A percentile compares a stretch with the other conserved stretches of the same genome.
These are phyloP conservation scores for Grammomys surdaster DNA, from an alignment of 2,113 vertebrate species.

Conservation along the genomic window DNA sequence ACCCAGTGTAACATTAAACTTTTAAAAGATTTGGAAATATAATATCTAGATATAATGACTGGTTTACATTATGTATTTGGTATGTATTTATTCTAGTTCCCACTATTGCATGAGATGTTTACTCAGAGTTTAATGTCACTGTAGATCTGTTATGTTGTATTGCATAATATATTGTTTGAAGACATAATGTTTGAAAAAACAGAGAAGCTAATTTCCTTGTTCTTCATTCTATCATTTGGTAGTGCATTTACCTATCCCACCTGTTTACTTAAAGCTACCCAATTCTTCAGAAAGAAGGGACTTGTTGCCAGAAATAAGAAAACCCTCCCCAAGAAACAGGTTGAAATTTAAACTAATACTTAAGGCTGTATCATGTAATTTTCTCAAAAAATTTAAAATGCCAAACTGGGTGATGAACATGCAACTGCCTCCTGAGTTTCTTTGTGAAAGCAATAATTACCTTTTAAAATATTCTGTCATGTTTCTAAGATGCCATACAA, in stretches of 20 bases:
- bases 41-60: neutral
- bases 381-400: slow-evolving; percentile 78
- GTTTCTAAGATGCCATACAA: slow-evolving; percentile 71
- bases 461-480: slow-evolving; percentile 83
- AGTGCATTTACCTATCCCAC: neutral
- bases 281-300: slow-evolving; percentile 39
- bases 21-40: neutral
- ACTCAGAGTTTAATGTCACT: neutral
- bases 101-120: neutral
- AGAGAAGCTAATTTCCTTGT: neutral
- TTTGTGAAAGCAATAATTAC: slow-evolving; percentile 83
- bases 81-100: neutral
- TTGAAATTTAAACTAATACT: slow-evolving; percentile 43
- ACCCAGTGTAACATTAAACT: neutral
- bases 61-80: neutral
- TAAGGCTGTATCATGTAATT: slow-evolving; percentile 45
- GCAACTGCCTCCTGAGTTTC: slow-evolving; percentile 75
- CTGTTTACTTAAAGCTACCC: neutral
- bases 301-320: neutral
- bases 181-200: neutral
- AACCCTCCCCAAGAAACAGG: slow-evolving; percentile 13
- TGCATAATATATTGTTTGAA: neutral
- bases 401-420: slow-evolving; percentile 73
- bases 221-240: slow-evolving; percentile 12
- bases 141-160: neutral